These are phyloP conservation scores for Cheilosia vernalis DNA, from an alignment of 2,888 invertebrate genomes.

Conservation along the genomic window DNA sequence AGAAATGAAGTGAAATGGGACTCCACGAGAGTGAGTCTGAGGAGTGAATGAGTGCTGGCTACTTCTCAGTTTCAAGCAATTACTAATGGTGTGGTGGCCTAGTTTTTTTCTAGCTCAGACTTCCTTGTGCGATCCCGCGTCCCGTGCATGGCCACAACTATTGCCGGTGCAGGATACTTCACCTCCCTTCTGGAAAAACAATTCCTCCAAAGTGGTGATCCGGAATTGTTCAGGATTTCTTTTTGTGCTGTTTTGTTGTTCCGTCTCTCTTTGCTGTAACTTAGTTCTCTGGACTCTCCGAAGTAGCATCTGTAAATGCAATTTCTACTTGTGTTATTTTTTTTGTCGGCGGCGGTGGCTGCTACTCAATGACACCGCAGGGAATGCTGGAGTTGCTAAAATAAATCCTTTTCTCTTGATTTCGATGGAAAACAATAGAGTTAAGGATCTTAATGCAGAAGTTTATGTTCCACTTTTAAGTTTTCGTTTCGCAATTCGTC, in stretches of 20 bases:
- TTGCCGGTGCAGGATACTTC: conserved; percentile 62
- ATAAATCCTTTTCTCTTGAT: conserved; percentile 23
- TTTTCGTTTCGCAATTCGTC: conserved; percentile 33
- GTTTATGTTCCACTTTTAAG: conserved; percentile 64
- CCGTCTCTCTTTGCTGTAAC: conserved; percentile 19
- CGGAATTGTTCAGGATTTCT: conserved; percentile 62
- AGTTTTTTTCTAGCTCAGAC: conserved; percentile 32
- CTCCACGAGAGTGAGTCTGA: conserved; percentile 36
- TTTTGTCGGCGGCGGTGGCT: conserved; percentile 44
- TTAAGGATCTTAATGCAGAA: conserved; percentile 66
- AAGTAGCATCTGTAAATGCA: conserved; percentile 33
- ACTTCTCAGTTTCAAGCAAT: conserved; percentile 72
- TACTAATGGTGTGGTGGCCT: conserved; percentile 75
- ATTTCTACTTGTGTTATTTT: conserved; percentile 39
- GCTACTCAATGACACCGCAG: conserved; percentile 25
- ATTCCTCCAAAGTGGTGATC: conserved; percentile 67
- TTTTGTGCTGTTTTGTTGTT: background rate
- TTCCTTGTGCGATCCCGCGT: conserved; percentile 32
- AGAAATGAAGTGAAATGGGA: conserved; percentile 67
- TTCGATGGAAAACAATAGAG: conserved; percentile 53
- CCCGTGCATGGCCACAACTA: conserved; percentile 20
- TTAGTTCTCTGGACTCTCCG: background rate
- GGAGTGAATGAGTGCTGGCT: conserved; percentile 56
- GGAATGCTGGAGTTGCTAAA: background rate
- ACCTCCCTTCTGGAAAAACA: conserved; percentile 62